phyloP scores from a whole-genome alignment of 2,888 invertebrate species.

The Acanthosepion esculentum region DNA sequence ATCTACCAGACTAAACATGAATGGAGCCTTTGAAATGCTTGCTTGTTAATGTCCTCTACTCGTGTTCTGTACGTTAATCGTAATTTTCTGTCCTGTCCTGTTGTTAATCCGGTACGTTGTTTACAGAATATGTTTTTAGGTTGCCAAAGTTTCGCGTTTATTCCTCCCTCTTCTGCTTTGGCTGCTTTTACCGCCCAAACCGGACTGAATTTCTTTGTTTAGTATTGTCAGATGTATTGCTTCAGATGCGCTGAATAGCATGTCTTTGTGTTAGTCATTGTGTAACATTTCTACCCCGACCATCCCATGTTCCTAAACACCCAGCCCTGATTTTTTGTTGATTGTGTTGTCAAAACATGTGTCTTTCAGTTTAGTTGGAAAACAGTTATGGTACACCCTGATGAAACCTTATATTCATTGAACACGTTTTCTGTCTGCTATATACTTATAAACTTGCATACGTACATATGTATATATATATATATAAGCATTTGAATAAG shows the following conservation, averaged over 20 bases:
- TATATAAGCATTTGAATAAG: neutral
- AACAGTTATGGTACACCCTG: neutral
- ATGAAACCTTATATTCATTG: neutral
- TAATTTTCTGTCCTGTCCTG: neutral
- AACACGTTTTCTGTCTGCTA: constrained; percentile 33
- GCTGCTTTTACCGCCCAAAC: neutral
- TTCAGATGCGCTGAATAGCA: neutral
- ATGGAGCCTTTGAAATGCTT: neutral
- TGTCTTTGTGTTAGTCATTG: neutral
- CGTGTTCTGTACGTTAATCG: neutral
- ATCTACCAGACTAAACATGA: neutral
- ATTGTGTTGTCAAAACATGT: neutral
- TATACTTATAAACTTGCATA: neutral
- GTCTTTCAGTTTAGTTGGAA: neutral
- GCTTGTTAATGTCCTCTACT: neutral
- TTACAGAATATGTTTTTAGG: neutral
- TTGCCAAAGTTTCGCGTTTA: neutral
- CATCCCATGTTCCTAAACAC: neutral
- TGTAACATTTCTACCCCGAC: neutral
- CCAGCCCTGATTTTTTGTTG: neutral
- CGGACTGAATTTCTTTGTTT: constrained; percentile 65
- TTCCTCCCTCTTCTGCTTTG: neutral
- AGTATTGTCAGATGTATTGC: neutral
- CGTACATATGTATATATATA: neutral
- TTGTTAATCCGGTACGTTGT: neutral